Conservation (phyloP, 2,797 vertebrate species). For the Sphenodon punctatus region DNA sequence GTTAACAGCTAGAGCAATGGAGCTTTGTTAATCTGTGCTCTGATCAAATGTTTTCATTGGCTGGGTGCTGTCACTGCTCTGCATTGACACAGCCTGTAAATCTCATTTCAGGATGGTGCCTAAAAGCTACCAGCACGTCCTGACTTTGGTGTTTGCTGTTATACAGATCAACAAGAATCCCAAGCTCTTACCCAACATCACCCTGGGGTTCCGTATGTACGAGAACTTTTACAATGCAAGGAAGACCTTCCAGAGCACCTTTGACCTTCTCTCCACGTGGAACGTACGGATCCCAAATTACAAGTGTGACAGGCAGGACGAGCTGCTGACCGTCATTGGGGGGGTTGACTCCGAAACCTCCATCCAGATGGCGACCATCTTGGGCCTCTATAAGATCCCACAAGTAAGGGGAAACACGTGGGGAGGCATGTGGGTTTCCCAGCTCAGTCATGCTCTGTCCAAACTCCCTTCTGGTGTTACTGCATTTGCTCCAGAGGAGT, state of each 20-base stretch:
- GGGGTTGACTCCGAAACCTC: background rate
- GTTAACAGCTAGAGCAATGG: too few species aligned
- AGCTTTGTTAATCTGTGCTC: too few species aligned
- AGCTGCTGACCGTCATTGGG: background rate
- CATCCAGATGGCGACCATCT: background rate
- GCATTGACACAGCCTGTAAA: too few species aligned
- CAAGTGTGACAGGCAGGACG: background rate
- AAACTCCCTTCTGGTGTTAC: too few species aligned
- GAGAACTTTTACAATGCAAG: too few species aligned
- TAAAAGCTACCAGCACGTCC: background rate
- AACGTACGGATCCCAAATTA: background rate
- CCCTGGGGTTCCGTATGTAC: background rate
- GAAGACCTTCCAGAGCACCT: background rate
- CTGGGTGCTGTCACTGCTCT: too few species aligned
- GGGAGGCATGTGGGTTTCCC: too few species aligned
- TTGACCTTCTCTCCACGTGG: background rate
- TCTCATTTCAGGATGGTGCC: too few species aligned
- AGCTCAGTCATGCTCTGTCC: too few species aligned
- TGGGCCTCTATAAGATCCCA: background rate
- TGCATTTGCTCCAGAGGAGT: too few species aligned
- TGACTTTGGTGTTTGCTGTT: background rate
- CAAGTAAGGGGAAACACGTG: too few species aligned
- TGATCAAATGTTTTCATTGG: too few species aligned
- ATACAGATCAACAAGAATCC: slow-evolving; percentile 9
- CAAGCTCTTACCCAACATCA: background rate